phyloP scores from a whole-genome alignment of 2,888 invertebrate genomes.

The Caradrina kadenii region DNA sequence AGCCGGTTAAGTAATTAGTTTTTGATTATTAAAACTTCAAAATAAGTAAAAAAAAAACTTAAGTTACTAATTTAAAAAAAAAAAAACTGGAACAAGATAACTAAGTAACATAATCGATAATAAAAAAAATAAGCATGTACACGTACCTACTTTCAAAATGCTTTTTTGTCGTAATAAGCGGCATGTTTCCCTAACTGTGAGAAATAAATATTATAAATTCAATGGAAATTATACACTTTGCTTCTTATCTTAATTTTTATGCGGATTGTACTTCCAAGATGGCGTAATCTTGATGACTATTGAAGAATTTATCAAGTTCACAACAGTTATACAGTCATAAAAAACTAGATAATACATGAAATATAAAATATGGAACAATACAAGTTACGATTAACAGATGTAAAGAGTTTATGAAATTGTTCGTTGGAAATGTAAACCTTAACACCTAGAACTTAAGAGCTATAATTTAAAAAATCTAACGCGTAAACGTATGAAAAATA shows the following conservation, averaged over 20 bases:
- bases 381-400: slow-evolving; percentile 68
- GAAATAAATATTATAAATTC: slow-evolving; percentile 6
- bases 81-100: background rate
- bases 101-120: background rate
- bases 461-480: slow-evolving; percentile 78
- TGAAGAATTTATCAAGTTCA: slow-evolving; percentile 39
- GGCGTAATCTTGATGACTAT: slow-evolving; percentile 40
- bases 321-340: slow-evolving; percentile 57
- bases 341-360: slow-evolving; percentile 63
- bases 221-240: slow-evolving; percentile 3
- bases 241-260: background rate
- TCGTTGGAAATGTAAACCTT: slow-evolving; percentile 84
- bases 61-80: too few relatives aligned
- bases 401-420: slow-evolving; percentile 73
- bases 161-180: background rate
- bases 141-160: background rate
- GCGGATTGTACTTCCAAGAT: slow-evolving; percentile 1
- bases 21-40: too few relatives aligned
- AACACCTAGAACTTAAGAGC: slow-evolving; percentile 72
- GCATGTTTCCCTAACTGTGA: slow-evolving; percentile 5
- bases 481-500: slow-evolving; percentile 80
- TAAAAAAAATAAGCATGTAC: background rate
- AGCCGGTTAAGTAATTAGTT: too few relatives aligned
- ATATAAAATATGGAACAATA: slow-evolving; percentile 68
- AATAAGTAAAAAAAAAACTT: too few relatives aligned